Base-by-base conservation (phyloP, 2,888 invertebrate genomes). In the Aproaerema taeniolella region DNA sequence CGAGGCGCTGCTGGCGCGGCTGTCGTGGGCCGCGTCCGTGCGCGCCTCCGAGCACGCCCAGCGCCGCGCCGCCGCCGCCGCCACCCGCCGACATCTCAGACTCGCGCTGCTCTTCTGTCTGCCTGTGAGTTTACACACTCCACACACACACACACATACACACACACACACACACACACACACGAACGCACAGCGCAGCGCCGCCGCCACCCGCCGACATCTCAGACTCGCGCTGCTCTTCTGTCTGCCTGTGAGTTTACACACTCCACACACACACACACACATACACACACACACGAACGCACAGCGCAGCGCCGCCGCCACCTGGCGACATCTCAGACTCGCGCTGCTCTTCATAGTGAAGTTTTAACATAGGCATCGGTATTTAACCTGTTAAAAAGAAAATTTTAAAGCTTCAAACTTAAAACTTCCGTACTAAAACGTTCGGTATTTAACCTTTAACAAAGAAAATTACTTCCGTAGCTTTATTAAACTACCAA, bases 21-120 rank as follows among this genome's bases (percentile, higher is more conserved):
- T 98, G 46, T 97, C 98, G n/a, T 98, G 98, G 88, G 92, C 95
- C 50, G 97, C 97, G 6, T 96, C 95, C 43, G 75, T 96, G 47
- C 89, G 96, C 45, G 96, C 96, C 38, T 91, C 93, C 13, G 94
- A 95, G 69, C 89, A 91, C 50, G 92, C 93, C 2, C 89, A 92
- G 53, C 86, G 93, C 41, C 91, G 92, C 43, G 93, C 94, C 26
- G 93, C 91, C 49, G 93, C 93, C 62, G 89, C 95, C 43, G 92
- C 93, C 26, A 89, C 95, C 1, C 70, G 86, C 4, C 66, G 90
- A 0, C 90, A 90, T 51, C 93, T 95, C 16, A 93, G 95, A 61
- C 90, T 97, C 16, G 95, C 97, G 3, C 83, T 96, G 35, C 88
- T 94, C 42, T 96, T 97, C 82, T 95, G 94, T 74, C 71, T 96